A percentile compares a stretch with the other conserved stretches of the same genome.
Conservation (phyloP, 2,797 vertebrate species). For the Remorina albescens region DNA sequence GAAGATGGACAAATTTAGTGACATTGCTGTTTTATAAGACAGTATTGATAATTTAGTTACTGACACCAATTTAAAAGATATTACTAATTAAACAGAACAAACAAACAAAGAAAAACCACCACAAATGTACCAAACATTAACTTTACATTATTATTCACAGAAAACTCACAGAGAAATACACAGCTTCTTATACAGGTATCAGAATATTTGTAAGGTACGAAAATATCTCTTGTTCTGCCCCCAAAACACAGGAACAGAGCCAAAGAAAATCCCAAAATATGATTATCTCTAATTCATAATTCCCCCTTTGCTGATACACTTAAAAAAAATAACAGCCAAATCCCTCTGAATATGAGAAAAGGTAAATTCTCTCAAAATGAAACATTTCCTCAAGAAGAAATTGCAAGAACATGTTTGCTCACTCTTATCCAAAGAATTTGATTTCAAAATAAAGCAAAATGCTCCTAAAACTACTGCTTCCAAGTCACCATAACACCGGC, state of each 20-base stretch:
- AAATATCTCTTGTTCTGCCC: constrained; percentile 36
- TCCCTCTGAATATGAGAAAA: constrained; percentile 6
- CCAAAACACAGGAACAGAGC: constrained; percentile 30
- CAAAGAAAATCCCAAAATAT: constrained; percentile 49
- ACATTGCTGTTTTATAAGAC: neutral
- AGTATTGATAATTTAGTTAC: neutral
- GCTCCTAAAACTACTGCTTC: neutral
- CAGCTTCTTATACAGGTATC: constrained; percentile 13
- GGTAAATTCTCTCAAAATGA: constrained; percentile 15
- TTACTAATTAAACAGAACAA: neutral
- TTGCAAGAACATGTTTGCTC: neutral
- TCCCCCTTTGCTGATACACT: constrained; percentile 42
- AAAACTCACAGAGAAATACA: constrained; percentile 21
- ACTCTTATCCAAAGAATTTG: neutral
- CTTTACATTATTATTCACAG: constrained; percentile 1
- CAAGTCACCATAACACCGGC: constrained; percentile 2
- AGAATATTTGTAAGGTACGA: constrained; percentile 19
- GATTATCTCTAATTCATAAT: constrained; percentile 44
- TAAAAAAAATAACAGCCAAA: constrained; percentile 45
- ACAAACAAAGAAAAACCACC: neutral
- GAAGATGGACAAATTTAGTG: neutral
- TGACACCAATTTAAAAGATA: neutral
- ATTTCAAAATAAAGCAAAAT: constrained; percentile 2
- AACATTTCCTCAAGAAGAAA: constrained; percentile 15
- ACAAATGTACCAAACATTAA: neutral